Percentiles rank a stretch among this genome's conserved stretches.
Evolutionary conservation across 2,797 vertebrate genomes (phyloP).

Genomic region (Brachyalestes nurse): DNA sequence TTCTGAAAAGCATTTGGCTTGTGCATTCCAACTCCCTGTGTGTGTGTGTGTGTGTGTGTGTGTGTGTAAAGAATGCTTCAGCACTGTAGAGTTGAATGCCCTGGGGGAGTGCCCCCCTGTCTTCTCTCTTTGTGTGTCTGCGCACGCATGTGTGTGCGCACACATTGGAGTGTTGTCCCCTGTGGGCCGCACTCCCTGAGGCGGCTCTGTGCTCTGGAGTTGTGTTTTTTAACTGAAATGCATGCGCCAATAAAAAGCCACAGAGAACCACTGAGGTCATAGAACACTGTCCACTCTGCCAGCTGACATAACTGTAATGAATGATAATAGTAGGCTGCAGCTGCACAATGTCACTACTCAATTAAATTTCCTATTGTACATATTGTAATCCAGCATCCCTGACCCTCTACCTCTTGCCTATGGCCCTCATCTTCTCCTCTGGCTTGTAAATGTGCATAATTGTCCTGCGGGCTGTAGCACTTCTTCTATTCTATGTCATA

Average conservation of each 20-base stretch:
- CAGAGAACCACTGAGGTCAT: slow-evolving; percentile 57
- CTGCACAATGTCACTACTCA: slow-evolving; percentile 36
- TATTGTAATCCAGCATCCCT: slow-evolving; percentile 7
- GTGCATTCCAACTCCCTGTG: slow-evolving; percentile 16
- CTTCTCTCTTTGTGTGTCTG: slow-evolving; percentile 24
- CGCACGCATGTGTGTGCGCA: slow-evolving; percentile 60
- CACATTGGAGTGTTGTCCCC: slow-evolving; percentile 62
- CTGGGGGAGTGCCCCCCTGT: slow-evolving; percentile 16
- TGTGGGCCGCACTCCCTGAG: slow-evolving; percentile 64
- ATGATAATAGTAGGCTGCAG: not conserved
- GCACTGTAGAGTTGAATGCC: slow-evolving; percentile 22
- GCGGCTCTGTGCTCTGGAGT: slow-evolving; percentile 71
- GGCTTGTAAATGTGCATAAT: slow-evolving; percentile 1
- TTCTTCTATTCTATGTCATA: not conserved
- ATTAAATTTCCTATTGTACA: slow-evolving; percentile 40
- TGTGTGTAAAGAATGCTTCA: slow-evolving; percentile 31
- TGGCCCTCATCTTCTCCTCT: slow-evolving; percentile 4
- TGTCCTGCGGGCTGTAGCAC: not conserved
- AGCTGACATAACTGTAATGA: not conserved
- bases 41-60: slow-evolving; percentile 18
- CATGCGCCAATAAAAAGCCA: slow-evolving; percentile 62
- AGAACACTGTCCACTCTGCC: slow-evolving; percentile 56
- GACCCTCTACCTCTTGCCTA: not conserved
- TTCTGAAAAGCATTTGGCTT: slow-evolving; percentile 66
- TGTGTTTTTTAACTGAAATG: slow-evolving; percentile 67